These are phyloP conservation scores for Dryadula phaetusa DNA, from an alignment of 2,888 invertebrate genomes.

Conservation along the genomic window DNA sequence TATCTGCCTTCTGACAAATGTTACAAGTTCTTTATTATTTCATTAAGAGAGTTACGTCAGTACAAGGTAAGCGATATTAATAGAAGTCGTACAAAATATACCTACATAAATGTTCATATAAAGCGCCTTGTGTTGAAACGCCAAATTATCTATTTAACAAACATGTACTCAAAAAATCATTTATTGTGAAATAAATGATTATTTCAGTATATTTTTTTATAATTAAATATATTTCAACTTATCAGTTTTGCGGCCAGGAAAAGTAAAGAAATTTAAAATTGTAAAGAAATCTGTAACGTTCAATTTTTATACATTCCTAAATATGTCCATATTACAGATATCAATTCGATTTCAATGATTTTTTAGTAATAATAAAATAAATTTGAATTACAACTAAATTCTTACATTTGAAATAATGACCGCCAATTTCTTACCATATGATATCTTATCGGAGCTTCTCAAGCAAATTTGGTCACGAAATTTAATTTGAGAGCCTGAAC, in stretches of 20 bases:
- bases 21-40: conserved; percentile 12
- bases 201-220: too few species aligned
- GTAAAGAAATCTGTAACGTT: too few species aligned
- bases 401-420: conserved; percentile 8
- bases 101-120: neutral
- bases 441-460: conserved; percentile 31
- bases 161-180: too few species aligned
- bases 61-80: conserved; percentile 9
- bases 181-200: too few species aligned
- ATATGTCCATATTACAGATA: too few species aligned
- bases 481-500: conserved; percentile 26
- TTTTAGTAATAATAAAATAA: too few species aligned
- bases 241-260: too few species aligned
- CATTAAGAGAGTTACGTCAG: conserved; percentile 9
- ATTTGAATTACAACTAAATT: neutral
- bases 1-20: conserved; percentile 2
- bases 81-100: conserved; percentile 5
- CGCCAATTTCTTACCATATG: conserved; percentile 22
- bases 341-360: too few species aligned
- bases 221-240: too few species aligned
- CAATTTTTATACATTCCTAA: too few species aligned
- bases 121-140: neutral
- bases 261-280: too few species aligned
- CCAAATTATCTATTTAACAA: neutral
- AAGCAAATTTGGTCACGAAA: conserved; percentile 40